Percentiles rank a stretch among this genome's conserved stretches.
phyloP scores from a whole-genome alignment of 2,888 invertebrate species.

The Creontiades dilutus region DNA sequence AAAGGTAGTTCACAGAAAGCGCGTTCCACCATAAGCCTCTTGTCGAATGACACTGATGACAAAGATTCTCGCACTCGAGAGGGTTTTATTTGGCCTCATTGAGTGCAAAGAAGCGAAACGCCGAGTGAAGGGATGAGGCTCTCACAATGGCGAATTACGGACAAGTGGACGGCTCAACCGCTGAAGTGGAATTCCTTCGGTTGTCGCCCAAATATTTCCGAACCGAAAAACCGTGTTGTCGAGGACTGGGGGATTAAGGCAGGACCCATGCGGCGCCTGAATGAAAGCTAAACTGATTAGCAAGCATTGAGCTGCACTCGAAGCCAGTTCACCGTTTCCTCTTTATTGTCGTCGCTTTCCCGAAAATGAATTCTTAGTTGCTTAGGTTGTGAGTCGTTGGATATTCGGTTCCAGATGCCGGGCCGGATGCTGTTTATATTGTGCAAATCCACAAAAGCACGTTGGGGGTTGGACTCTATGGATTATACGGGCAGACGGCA shows the following conservation, averaged over 20 bases:
- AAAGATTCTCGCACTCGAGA: neutral
- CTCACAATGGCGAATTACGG: neutral
- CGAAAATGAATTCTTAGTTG: neutral
- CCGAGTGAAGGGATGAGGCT: neutral
- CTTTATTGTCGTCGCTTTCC: neutral
- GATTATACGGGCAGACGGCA: too few relatives aligned
- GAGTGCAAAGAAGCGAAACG: neutral
- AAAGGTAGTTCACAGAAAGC: neutral
- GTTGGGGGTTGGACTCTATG: too few relatives aligned
- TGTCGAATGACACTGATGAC: neutral
- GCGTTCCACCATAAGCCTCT: neutral
- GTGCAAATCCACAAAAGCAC: too few relatives aligned
- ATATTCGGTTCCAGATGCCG: neutral
- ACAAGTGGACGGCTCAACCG: slow-evolving; percentile 16
- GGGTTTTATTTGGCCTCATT: neutral
- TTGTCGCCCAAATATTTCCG: slow-evolving; percentile 11
- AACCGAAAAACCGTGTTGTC: neutral
- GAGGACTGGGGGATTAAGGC: neutral
- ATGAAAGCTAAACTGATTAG: slow-evolving; percentile 14
- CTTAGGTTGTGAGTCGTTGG: too few relatives aligned
- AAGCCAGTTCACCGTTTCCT: neutral
- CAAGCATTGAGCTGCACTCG: slow-evolving; percentile 2
- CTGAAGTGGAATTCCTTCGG: slow-evolving; percentile 23
- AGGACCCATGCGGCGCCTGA: neutral
- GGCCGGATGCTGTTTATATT: neutral